phyloP scores from a whole-genome alignment of 35 echinoderm and acorn worm genomes.

The Acanthaster planci region DNA sequence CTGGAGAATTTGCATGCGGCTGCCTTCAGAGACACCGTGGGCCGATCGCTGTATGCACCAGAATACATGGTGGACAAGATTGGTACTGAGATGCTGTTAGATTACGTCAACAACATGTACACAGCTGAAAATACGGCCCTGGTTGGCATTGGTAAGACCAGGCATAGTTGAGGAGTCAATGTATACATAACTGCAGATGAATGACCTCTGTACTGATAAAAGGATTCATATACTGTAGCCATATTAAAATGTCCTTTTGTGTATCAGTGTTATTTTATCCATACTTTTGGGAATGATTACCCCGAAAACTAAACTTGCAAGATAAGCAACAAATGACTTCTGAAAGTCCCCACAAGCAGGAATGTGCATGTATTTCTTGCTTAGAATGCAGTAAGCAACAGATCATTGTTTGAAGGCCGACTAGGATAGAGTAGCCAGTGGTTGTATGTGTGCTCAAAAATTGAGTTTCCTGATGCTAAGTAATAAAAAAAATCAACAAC shows the following conservation, averaged over 20 bases:
- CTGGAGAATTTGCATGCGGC: constrained; percentile 78
- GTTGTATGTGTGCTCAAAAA: too few species aligned
- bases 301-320: too few species aligned
- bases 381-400: too few species aligned
- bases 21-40: constrained; percentile 74
- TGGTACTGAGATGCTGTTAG: constrained; percentile 51
- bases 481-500: too few species aligned
- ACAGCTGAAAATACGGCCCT: constrained; percentile 88
- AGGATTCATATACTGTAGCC: too few species aligned
- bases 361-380: too few species aligned
- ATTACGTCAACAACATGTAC: constrained; percentile 65
- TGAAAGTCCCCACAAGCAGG: too few species aligned
- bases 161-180: neutral
- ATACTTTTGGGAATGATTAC: too few species aligned
- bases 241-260: neutral
- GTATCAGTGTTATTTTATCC: neutral
- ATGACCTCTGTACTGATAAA: neutral
- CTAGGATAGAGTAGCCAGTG: too few species aligned
- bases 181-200: neutral
- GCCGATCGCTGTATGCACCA: constrained; percentile 70
- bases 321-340: too few species aligned
- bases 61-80: constrained; percentile 71
- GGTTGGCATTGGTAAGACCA: constrained; percentile 81
- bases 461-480: too few species aligned
- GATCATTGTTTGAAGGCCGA: too few species aligned